A percentile compares a stretch with the other conserved stretches of the same genome.
Conservation (phyloP, 2,888 invertebrate genomes). For the Agrochola litura region DNA sequence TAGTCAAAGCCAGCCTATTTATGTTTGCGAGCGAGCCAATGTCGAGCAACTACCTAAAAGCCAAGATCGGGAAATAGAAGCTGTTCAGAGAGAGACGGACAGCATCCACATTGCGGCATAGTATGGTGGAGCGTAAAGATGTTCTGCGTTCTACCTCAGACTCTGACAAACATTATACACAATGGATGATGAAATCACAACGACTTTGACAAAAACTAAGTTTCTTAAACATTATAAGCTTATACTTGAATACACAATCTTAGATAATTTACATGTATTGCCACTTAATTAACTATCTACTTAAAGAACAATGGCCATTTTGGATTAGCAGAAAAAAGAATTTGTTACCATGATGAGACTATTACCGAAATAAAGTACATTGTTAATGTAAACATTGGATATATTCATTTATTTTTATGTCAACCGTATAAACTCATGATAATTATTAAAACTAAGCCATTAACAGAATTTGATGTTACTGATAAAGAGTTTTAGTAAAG, state of each 20-base stretch:
- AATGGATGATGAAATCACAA: too few species aligned
- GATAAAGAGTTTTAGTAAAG: too few species aligned
- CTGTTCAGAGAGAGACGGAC: neutral
- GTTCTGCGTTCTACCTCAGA: neutral
- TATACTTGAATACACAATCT: conserved; percentile 10
- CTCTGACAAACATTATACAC: neutral
- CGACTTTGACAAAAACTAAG: neutral
- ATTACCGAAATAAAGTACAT: neutral
- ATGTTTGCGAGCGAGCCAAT: neutral
- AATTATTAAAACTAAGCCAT: too few species aligned
- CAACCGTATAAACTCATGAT: neutral
- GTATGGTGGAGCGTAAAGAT: neutral
- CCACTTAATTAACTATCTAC: neutral
- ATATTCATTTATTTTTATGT: neutral
- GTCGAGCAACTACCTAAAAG: conserved; percentile 1
- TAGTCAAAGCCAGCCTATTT: neutral
- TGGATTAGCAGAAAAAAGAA: neutral
- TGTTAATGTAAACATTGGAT: neutral
- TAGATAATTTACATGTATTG: neutral
- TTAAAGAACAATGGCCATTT: conserved; percentile 1
- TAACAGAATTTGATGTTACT: too few species aligned
- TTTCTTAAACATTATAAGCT: neutral
- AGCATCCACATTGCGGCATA: neutral
- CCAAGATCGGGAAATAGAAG: conserved; percentile 15
- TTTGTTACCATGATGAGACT: neutral